Evolutionary conservation across 2,888 invertebrate genomes (phyloP), one percentile per base, ranked within the genome.

Genomic region (Idaea straminata): DNA sequence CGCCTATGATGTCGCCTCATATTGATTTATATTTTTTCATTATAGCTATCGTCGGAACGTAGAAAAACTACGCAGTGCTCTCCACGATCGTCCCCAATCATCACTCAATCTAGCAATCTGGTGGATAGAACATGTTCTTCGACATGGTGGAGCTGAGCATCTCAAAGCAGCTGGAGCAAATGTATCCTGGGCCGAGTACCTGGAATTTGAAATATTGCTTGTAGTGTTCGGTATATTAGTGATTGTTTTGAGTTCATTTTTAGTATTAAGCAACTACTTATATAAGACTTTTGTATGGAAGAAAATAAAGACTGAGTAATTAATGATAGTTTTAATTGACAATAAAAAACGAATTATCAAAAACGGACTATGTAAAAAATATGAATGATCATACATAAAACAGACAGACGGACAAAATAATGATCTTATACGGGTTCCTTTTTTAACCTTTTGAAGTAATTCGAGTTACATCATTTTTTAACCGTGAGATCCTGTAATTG

Each of bases 61-160:
- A 10, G 47, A 47, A 47, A 47, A 47, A 4, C 47, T 47, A 47
- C 47, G 47, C 13, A 47, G 10, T 10, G 10, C 10, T 13, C 47
- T 47, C 47, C 13, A 47, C 10, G 47, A 47, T 47, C 47, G 47
- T 47, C 47, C 47, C 13, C 47, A 47, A 47, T 10, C 6, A 47
- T 4, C 47, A 47, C 47, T 47, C 5, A 10, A 47, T 47, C 47
- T 5, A 47, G 47, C 47, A 47, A 47, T 47, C 47, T 47, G 47
- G 47, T 47, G 13, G 10, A 10, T 47, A 10, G 47, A 47, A 10
- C 47, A 47, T 47, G 47, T 47, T 4, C 47, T 47, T 4, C 71
- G 77, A n/a, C 74, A 79, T 61, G 74, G 76, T 13, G 79, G 75
- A 59, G 74, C 69, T 13, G 25, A 59, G 35, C 76, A 74, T 62